phyloP scores from a whole-genome alignment of 2,888 invertebrate species.

The Mechanitis mazaeus region DNA sequence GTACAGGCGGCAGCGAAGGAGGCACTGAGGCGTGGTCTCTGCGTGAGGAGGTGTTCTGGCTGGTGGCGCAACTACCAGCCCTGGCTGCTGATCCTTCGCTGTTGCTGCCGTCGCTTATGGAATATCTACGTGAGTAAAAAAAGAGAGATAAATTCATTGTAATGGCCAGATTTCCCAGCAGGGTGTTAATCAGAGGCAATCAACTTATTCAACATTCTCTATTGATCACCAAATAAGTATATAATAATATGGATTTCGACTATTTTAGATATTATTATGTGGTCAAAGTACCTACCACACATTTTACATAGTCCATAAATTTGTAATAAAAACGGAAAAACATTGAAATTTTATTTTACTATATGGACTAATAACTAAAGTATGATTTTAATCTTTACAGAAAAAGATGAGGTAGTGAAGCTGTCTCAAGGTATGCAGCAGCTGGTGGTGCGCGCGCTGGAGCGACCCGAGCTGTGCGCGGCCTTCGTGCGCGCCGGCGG shows the following conservation, averaged over 20 bases:
- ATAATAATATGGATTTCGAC: neutral
- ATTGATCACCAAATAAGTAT: neutral
- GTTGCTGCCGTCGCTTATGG: constrained; percentile 86
- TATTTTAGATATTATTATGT: neutral
- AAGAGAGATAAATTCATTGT: neutral
- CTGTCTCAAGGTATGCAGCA: constrained; percentile 92
- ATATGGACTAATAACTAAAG: neutral
- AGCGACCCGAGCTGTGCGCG: constrained; percentile 83
- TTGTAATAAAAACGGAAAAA: no score
- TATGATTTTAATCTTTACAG: constrained; percentile 30
- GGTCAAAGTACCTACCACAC: no score
- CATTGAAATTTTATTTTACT: neutral
- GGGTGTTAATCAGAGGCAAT: no score
- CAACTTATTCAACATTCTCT: no score
- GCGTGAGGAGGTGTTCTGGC: constrained; percentile 91
- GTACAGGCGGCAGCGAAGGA: constrained; percentile 38
- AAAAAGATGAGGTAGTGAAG: constrained; percentile 53
- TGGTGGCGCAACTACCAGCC: constrained; percentile 85
- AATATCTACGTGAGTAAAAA: constrained; percentile 77
- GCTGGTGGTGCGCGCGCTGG: constrained; percentile 87
- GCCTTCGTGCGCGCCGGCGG: constrained; percentile 87
- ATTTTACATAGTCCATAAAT: no score
- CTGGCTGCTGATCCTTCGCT: constrained; percentile 85
- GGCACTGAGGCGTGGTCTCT: constrained; percentile 83
- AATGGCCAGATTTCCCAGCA: neutral